Evolutionary conservation across 2,797 vertebrate genomes (phyloP).

Genomic region (Diplodus puntazzo): DNA sequence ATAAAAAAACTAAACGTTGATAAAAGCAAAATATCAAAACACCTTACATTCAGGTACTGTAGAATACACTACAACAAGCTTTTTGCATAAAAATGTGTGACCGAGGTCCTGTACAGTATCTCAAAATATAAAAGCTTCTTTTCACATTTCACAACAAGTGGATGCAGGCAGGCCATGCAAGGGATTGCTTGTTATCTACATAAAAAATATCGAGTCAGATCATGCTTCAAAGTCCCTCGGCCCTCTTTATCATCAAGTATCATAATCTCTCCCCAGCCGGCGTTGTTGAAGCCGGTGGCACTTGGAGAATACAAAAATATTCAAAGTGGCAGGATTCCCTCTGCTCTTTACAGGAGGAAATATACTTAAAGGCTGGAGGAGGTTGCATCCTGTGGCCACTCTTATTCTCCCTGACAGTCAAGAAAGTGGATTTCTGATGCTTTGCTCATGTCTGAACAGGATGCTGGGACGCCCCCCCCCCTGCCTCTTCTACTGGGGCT

Average conservation of each 20-base stretch:
- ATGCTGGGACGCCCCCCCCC: neutral
- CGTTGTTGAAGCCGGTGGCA: constrained; percentile 61
- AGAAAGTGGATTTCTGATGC: constrained; percentile 28
- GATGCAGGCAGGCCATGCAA: constrained; percentile 73
- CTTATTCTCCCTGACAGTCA: constrained; percentile 30
- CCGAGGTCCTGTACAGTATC: constrained; percentile 65
- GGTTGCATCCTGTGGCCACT: constrained; percentile 25
- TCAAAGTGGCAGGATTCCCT: constrained; percentile 55
- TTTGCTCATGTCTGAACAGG: constrained; percentile 31
- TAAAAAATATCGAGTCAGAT: constrained; percentile 63
- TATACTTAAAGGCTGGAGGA: constrained; percentile 48
- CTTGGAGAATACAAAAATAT: constrained; percentile 65
- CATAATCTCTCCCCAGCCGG: constrained; percentile 47
- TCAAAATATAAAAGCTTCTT: constrained; percentile 77
- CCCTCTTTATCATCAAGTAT: constrained; percentile 50
- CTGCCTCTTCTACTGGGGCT: neutral
- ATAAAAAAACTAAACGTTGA: constrained; percentile 64
- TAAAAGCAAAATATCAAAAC: constrained; percentile 72
- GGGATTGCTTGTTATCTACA: constrained; percentile 72
- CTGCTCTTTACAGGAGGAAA: constrained; percentile 36
- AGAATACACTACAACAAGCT: constrained; percentile 68
- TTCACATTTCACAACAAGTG: constrained; percentile 75
- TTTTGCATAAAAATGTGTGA: constrained; percentile 82
- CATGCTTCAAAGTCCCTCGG: constrained; percentile 48
- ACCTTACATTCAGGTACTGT: constrained; percentile 68